Evolutionary conservation across 2,113 vertebrate genomes (phyloP), one percentile per base, ranked within the genome.

Genomic region (Polypterus senegalus): DNA sequence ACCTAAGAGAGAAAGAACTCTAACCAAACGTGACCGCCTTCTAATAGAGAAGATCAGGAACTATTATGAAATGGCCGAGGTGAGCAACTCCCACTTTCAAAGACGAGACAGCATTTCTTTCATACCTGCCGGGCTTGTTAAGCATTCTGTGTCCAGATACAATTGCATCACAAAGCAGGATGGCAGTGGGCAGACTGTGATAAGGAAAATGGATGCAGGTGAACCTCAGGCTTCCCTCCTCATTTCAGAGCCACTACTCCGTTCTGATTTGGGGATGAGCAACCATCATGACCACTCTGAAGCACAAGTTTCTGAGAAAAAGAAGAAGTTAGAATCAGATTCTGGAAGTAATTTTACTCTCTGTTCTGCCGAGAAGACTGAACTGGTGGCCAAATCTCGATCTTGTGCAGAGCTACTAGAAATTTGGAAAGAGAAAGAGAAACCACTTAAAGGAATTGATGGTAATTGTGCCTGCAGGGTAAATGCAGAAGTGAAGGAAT

Each of bases 41-140:
- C 82, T 91, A 54, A 88, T 89, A 6, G 83, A 89, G 61, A 89
- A 89, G 72, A 89, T 88, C 65, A 70, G 84, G 57, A 88, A 79
- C 57, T 91, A 87, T 63, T 87, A 89, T 5, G 83, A 89, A 27
- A 81, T 81, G 0, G 82, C 84, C 1, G 81, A 81, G 57, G 79
- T 7, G 0, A 60, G 55, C 7, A 72, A 67, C 3, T 63, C 46
- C 1, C 69, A 66, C 47, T 5, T 44, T 0, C 43, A 62, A 1
- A 75, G 68, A 9, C 74, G 81, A 45, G 81, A 78, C 58, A 81
- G 81, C 52, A 74, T 80, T 59, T 85, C 81, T n/a, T 72, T 83
- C 1, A 85, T 86, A 64, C 88, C 87, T 1, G 60, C 77, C 0
- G 83, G 83, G 0, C 62, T 84, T 65, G 86, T 86, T 45, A 86